Base-by-base conservation (phyloP, 23 tunicate species). In the Ascidia mentula region DNA sequence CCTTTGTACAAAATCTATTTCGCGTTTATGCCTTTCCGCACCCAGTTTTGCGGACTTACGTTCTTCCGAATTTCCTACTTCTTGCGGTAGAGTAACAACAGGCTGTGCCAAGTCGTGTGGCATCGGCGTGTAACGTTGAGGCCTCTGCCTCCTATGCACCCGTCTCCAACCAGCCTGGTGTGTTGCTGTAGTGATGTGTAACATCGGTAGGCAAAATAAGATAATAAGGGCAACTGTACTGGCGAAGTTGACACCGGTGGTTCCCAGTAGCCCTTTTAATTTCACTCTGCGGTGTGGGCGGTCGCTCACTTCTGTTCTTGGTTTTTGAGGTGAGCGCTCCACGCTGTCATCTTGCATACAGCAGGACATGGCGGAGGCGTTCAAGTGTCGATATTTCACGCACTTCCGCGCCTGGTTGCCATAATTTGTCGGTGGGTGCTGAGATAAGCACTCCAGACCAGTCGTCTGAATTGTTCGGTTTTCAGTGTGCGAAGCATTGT, bases 101-200 rank as follows among this genome's bases (percentile, higher is more conserved):
- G 65, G 65, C 65, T 53, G 65, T 28, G 65, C 65, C 13, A 53
- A 53, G 13, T 53, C 65, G 2, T 53, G 65, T 53, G 65, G 65
- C 65, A 53, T 53, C 24, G 65, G 65, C 28, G 65, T 53, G 24
- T 53, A 53, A 53, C 65, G 65, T 3, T 26, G 65, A 20, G 24
- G 24, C 65, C 13, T 6, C 4, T 53, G 65, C 65, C 65, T 20
- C 65, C 65, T 53, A 28, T 9, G 65, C 65, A 53, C 22, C 65
- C 65, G 22, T 53, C 65, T 26, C 7, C 65, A 26, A 53, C 24
- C 22, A 28, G 65, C 22, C 22, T 20, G 65, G 24, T 53, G 65
- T 20, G 65, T 20, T 3, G 65, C 65, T 53, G 22, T 28, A 3
- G 65, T 28, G 12, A 53, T 20, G 65, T 53, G 12, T 20, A 53